Base-by-base conservation (phyloP, 2,797 vertebrate genomes). In the Myoxocephalus aenaeus region DNA sequence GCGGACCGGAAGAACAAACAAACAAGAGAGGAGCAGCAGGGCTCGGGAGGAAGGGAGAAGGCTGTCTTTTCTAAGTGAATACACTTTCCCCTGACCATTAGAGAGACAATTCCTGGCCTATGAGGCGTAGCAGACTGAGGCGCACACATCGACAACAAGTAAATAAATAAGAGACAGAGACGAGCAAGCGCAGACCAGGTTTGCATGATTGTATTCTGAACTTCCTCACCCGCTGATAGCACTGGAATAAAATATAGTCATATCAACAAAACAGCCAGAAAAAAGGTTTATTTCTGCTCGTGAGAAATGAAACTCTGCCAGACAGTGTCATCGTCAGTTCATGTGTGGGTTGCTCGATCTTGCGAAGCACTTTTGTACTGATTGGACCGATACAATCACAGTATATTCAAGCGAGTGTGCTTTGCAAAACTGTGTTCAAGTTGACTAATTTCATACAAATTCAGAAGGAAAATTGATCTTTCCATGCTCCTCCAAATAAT, bases 1-100 rank as follows among this genome's bases (percentile, higher is more conserved):
- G 70, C 73, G 17, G 72, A 81, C 58, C 32, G 17, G 67, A 75
- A 71, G 72, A 87, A 80, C 38, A 85, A 89, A 90, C 76, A 89
- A 90, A 83, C 71, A 80, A 59, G 70, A 81, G 56, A 77, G 38
- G 42, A 83, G 75, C 40, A 70, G 50, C 7, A 18, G 56, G 53
- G 64, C 65, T 77, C 65, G n/a, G 12, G 65, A 77, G 7, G 57
- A 51, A 70, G 70, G 66, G 51, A 83, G 74, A 81, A 58, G n/a
- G 46, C 67, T 38, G 22, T 51, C 74, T 86, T 71, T 81, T 83
- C 59, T 61, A 36, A 66, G 72, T 51, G 69, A 80, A 80, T 76
- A 77, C 79, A 77, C 65, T 84, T 32, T 74, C 75, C 32, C 25
- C 67, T 78, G 51, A 82, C 73, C 42, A 73, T 51, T 46, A 2